These are phyloP conservation scores for Bombus breviceps DNA, from an alignment of 1,140 invertebrate genomes.

Conservation along the genomic window DNA sequence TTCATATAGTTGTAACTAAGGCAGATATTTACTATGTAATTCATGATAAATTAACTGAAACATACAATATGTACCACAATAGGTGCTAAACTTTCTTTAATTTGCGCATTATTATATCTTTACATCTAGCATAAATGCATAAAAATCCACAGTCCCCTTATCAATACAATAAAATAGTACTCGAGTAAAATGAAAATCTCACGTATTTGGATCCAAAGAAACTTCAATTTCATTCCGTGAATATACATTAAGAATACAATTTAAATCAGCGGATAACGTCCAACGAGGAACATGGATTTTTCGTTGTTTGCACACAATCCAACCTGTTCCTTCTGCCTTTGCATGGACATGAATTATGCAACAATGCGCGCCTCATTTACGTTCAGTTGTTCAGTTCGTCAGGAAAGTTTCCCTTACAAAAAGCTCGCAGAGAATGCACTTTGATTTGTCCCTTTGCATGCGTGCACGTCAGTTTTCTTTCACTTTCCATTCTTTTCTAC, in stretches of 20 bases:
- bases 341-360: slow-evolving; percentile 24
- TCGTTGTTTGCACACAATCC: neutral
- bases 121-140: too few species aligned
- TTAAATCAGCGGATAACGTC: neutral
- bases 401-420: neutral
- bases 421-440: neutral
- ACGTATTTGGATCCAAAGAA: neutral
- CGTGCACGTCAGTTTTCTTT: neutral
- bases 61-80: too few species aligned
- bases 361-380: slow-evolving; percentile 19
- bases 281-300: neutral
- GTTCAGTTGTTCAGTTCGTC: slow-evolving; percentile 21
- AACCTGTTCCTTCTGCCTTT: neutral
- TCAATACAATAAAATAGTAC: too few species aligned
- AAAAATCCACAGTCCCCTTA: too few species aligned
- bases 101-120: too few species aligned
- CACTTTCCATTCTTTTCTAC: too few species aligned
- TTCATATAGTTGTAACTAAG: too few species aligned
- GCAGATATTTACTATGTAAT: too few species aligned
- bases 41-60: too few species aligned
- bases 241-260: neutral
- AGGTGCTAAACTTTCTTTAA: too few species aligned
- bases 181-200: too few species aligned
- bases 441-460: neutral
- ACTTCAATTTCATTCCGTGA: neutral